These are phyloP conservation scores for Tipula vernalis DNA, from an alignment of 2,888 invertebrate species.

Conservation along the genomic window DNA sequence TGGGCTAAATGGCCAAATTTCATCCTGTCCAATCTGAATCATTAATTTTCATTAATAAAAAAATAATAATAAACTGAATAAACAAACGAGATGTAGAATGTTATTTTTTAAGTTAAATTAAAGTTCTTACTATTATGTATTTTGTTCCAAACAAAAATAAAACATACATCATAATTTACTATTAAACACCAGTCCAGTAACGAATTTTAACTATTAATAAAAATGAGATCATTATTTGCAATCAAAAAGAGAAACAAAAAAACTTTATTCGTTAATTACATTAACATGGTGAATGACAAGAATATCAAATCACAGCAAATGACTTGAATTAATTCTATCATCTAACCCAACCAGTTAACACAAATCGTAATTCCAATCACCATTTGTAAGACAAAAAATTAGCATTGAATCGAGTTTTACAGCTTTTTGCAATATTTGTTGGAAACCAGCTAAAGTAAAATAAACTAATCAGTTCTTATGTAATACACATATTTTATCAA, in stretches of 20 bases:
- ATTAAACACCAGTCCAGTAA: background rate
- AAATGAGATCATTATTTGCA: background rate
- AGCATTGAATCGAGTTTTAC: background rate
- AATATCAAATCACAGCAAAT: background rate
- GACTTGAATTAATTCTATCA: background rate
- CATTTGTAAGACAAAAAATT: background rate
- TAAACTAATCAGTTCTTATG: background rate
- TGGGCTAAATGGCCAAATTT: background rate
- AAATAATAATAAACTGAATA: background rate
- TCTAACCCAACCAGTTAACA: background rate
- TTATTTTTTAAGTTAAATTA: background rate
- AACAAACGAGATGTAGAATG: background rate
- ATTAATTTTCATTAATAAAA: background rate
- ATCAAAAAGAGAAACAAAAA: background rate
- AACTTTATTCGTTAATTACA: background rate
- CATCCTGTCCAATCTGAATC: background rate
- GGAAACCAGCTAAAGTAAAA: background rate
- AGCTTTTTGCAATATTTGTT: background rate
- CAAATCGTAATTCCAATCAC: background rate
- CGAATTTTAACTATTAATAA: background rate
- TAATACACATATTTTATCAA: background rate
- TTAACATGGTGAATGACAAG: background rate
- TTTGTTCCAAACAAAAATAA: too few relatives aligned
- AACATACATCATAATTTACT: background rate
- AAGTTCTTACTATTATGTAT: too few relatives aligned